These are phyloP conservation scores for Panonychus citri DNA, from an alignment of 1,140 invertebrate species.

Conservation along the genomic window DNA sequence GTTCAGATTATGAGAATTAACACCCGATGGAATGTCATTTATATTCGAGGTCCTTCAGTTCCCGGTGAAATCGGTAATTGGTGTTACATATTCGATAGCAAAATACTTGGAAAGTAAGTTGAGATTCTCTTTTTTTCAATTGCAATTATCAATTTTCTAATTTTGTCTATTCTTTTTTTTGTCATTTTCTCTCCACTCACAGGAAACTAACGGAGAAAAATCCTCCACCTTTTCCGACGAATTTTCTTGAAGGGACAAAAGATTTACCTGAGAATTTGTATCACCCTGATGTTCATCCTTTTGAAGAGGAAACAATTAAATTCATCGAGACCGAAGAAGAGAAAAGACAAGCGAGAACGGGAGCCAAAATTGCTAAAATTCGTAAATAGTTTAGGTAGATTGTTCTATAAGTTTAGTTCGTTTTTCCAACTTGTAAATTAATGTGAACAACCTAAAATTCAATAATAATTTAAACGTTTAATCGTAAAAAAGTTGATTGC, in stretches of 20 bases:
- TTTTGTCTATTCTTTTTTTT: background rate
- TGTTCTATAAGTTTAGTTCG: too few species aligned
- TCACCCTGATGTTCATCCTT: constrained; percentile 41
- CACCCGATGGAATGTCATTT: constrained; percentile 77
- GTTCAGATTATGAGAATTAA: constrained; percentile 70
- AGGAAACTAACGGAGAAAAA: constrained; percentile 18
- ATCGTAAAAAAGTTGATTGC: too few species aligned
- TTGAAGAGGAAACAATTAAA: constrained; percentile 38
- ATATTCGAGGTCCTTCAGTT: constrained; percentile 49
- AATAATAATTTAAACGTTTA: too few species aligned
- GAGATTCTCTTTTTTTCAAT: too few species aligned
- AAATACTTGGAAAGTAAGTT: constrained; percentile 5
- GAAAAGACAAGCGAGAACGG: constrained; percentile 4
- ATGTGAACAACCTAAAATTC: too few species aligned
- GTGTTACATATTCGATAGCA: constrained; percentile 19
- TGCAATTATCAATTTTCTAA: too few species aligned
- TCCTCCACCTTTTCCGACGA: constrained; percentile 56
- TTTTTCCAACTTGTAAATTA: too few species aligned
- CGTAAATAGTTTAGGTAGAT: too few species aligned
- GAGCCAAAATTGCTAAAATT: constrained; percentile 11
- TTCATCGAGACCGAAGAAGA: constrained; percentile 30
- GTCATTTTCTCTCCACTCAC: background rate
- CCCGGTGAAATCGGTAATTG: constrained; percentile 49
- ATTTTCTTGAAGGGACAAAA: constrained; percentile 30
- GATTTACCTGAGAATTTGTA: constrained; percentile 41